These are phyloP conservation scores for Drosophila teissieri DNA, from an alignment of 1,140 invertebrate genomes.

Conservation along the genomic window DNA sequence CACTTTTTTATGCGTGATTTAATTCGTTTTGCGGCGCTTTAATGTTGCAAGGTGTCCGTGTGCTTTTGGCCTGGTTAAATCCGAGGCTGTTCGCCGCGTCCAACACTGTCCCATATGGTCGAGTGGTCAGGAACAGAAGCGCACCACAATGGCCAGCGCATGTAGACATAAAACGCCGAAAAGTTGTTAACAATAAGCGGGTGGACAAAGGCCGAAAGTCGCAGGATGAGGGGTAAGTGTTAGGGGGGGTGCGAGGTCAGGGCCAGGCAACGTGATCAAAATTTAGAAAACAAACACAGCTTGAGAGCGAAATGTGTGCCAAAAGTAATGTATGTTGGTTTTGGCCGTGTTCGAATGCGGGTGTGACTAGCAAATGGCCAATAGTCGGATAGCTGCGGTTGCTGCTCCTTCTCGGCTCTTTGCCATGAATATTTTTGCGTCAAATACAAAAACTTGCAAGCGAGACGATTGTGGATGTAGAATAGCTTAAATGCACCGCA, in stretches of 20 bases:
- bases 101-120: conserved; percentile 30
- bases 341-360: conserved; percentile 13
- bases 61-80: conserved; percentile 18
- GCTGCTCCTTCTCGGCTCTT: conserved; percentile 7
- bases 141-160: conserved; percentile 30
- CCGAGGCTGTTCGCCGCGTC: conserved; percentile 4
- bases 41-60: conserved; percentile 38
- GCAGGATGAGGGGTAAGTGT: neutral
- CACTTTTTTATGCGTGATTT: conserved; percentile 68
- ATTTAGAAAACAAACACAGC: conserved; percentile 67
- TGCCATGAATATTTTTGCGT: conserved; percentile 78
- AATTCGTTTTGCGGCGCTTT: conserved; percentile 44
- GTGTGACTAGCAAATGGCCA: conserved; percentile 65
- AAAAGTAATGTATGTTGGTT: conserved; percentile 29
- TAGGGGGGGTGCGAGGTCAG: conserved; percentile 12
- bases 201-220: conserved; percentile 46
- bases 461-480: conserved; percentile 17
- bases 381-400: conserved; percentile 44
- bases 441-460: conserved; percentile 63
- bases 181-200: conserved; percentile 59
- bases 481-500: conserved; percentile 15
- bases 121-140: conserved; percentile 41
- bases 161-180: conserved; percentile 40
- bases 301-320: conserved; percentile 44
- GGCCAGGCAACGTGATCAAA: conserved; percentile 68